Percentiles rank a stretch among this genome's conserved stretches.
Evolutionary conservation across 2,113 vertebrate species (phyloP).

Genomic region (Triplophysa siluroides): DNA sequence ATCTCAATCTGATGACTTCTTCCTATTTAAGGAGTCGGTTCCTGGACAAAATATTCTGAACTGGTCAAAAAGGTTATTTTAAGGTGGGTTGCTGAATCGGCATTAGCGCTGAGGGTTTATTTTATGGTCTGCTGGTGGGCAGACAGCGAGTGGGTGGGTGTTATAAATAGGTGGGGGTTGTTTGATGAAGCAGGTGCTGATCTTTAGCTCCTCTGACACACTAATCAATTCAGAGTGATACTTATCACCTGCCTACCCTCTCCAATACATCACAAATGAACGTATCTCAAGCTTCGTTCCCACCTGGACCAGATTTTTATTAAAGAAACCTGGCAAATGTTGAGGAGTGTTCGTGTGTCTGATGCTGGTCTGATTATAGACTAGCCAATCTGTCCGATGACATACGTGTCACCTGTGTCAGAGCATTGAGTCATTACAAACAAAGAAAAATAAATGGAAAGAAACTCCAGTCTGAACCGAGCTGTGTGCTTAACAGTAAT

Average conservation of each 20-base stretch:
- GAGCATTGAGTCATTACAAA: no score
- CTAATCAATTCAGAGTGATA: conserved; percentile 45
- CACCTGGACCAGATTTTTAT: neutral
- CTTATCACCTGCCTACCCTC: conserved; percentile 37
- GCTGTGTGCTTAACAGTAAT: neutral
- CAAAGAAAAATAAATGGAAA: no score
- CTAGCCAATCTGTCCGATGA: neutral
- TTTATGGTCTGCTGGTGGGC: neutral
- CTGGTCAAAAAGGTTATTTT: neutral
- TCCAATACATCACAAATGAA: conserved; percentile 27
- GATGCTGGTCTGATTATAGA: neutral
- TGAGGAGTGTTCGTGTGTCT: neutral
- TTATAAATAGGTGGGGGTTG: conserved; percentile 26
- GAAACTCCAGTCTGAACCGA: neutral
- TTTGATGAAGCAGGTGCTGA: conserved; percentile 41
- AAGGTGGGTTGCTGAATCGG: neutral
- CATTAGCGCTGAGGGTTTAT: neutral
- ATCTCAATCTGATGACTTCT: no score
- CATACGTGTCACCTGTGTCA: no score
- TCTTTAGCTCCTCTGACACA: conserved; percentile 39
- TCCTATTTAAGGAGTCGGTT: no score
- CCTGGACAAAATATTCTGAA: neutral
- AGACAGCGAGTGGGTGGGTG: conserved; percentile 5
- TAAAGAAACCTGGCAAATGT: neutral
- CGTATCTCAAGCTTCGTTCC: conserved; percentile 10